Base-by-base conservation (phyloP, 2,888 invertebrate genomes). In the Corythucha ciliata region DNA sequence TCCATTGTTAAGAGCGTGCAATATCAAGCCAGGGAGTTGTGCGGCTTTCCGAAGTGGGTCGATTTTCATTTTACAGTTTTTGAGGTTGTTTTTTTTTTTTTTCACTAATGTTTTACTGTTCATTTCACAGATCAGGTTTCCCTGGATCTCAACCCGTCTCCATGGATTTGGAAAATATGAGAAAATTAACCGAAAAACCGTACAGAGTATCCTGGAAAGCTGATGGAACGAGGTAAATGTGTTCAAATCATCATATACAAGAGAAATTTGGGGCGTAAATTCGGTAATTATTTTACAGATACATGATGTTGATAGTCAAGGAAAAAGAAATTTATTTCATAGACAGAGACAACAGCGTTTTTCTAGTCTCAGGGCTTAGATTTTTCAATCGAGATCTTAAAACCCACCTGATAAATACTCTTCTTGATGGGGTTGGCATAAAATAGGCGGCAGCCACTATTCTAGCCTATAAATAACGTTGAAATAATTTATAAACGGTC, bases 121-220 rank as follows among this genome's bases (percentile, higher is more conserved):
- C 3, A 18, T 21, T 45, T 45, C 48, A 50, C 59, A 71, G 69
- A 4, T 75, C 21, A 12, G 92, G 89, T 0, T 98, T 99, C 70
- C 96, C 97, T 0, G 98, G 98, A 0, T 81, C 84, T 2, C 98
- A 99, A 66, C 98, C 98, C 0, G 93, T 99, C 0, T 96, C 96
- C 0, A 93, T 99, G 93, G 87, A 90, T 64, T 70, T 72, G 1
- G 65, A 74, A 1, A 99, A 99, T 68, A 72, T 98, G 40, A 68
- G 69, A 45, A 73, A 83, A 10, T 69, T 99, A 3, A 73, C 77
- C 25, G 70, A 81, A 58, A 87, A 87, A 64, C 87, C 88, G 0
- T 99, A 98, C 65, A 79, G 83, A 66, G 96, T 98, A 1, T 97
- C 96, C 2, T 99, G 98, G 98, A 99, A 99, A 67, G 98, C 98